phyloP scores from a whole-genome alignment of 2,113 vertebrate genomes.

The Passer domesticus region DNA sequence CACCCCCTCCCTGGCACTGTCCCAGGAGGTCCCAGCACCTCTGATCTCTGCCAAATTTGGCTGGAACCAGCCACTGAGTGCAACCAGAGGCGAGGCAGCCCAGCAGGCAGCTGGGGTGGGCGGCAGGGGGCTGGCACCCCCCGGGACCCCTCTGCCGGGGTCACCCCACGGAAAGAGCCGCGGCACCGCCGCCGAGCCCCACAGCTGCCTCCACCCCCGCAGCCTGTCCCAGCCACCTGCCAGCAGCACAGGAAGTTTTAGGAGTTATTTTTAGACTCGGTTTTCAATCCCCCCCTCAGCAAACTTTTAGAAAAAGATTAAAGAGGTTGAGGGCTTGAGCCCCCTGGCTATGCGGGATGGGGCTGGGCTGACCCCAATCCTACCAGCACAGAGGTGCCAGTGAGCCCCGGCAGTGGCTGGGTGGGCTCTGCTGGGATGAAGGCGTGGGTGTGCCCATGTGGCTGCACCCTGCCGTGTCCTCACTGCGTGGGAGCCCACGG shows the following conservation, averaged over 20 bases:
- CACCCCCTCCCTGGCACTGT: neutral
- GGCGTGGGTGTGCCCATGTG: neutral
- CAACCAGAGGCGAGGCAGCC: neutral
- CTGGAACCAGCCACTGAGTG: neutral
- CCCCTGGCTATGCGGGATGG: rapidly evolving
- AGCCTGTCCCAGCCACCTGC: constrained; percentile 52
- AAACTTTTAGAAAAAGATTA: neutral
- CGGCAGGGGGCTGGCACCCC: neutral
- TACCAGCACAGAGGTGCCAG: neutral
- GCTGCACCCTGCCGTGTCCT: neutral
- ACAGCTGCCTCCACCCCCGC: constrained; percentile 19
- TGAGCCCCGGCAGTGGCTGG: neutral
- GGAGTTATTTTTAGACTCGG: constrained; percentile 22
- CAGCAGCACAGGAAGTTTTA: constrained; percentile 52
- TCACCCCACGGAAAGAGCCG: rapidly evolving
- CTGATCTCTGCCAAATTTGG: constrained; percentile 4
- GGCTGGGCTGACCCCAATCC: neutral
- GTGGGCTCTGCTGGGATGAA: neutral
- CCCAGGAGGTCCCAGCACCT: neutral
- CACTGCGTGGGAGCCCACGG: rapidly evolving
- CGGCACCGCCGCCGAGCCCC: neutral
- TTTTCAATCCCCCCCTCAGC: neutral
- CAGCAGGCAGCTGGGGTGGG: neutral
- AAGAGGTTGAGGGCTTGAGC: neutral
- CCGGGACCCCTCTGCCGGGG: neutral